Percentiles rank a stretch among this genome's conserved stretches.
These are phyloP conservation scores for Myotis yumanensis DNA, from an alignment of 2,113 vertebrate genomes.

Conservation along the genomic window DNA sequence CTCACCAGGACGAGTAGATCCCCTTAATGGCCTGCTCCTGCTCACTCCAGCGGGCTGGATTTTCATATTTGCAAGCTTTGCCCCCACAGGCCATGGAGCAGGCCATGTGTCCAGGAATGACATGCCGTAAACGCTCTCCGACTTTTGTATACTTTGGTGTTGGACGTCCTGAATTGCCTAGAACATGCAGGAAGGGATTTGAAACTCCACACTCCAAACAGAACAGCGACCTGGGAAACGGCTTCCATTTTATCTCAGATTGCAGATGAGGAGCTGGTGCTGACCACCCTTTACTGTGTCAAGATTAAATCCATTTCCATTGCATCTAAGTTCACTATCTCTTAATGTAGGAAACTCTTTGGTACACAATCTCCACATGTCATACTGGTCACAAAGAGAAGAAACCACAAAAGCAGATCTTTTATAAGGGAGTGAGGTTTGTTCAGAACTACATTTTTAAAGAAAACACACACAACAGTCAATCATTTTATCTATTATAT, in stretches of 20 bases:
- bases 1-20: constrained; percentile 96
- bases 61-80: constrained; percentile 97
- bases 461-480: neutral
- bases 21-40: constrained; percentile 94
- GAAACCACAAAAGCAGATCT: neutral
- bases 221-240: neutral
- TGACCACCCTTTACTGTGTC: neutral
- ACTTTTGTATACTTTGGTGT: constrained; percentile 97
- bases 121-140: constrained; percentile 94
- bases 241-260: constrained; percentile 5
- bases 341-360: neutral
- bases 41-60: constrained; percentile 93
- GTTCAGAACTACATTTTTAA: constrained; percentile 20
- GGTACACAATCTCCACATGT: neutral
- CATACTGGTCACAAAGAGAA: neutral
- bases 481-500: neutral
- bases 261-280: neutral
- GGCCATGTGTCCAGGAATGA: constrained; percentile 96
- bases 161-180: constrained; percentile 88
- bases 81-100: constrained; percentile 98
- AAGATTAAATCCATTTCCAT: neutral
- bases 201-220: neutral
- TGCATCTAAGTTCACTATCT: neutral
- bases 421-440: constrained; percentile 20
- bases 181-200: constrained; percentile 46